Evolutionary conservation across 1,140 invertebrate species (phyloP), one percentile per base, ranked within the genome.

Genomic region (Telenomus remus): DNA sequence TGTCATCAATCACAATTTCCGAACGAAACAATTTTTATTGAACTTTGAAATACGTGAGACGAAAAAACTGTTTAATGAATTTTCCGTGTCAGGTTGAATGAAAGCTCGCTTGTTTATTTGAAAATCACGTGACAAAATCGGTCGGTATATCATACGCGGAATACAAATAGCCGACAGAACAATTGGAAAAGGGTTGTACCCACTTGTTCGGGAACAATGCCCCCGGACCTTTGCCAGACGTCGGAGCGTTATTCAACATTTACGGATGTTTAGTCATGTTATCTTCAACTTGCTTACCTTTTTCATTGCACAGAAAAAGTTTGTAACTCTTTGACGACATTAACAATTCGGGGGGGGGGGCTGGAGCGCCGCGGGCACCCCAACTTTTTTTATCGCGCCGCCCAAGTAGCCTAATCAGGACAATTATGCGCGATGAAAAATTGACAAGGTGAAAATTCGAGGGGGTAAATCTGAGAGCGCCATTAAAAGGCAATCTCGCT

Each of bases 401-500:
- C 12, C 44, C 12, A 27, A 34, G n/a, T 4, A 13, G 27, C 54
- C 57, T 34, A 53, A 46, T 53, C 69, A 47, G 39, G n/a, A 63
- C 59, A 59, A 34, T 53, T 46, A 0, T 27, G 19, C 19, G 19
- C 19, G 19, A 27, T 27, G 19, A 27, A 27, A 27, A 27, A 27
- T 27, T 27, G 19, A 27, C n/a, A n/a, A 39, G 37, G n/a, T 9
- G 37, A 39, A 39, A 35, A 10, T 35, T 10, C 37, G 37, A 3
- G 37, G 19, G 19, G 19, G 6, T 27, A n/a, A n/a, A n/a, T 27
- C 19, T 27, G 19, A 27, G 19, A 27, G 6, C 6, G 51, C 71
- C 71, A 74, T 74, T 74, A 74, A 74, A 74, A 74, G 63, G 63
- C 71, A 74, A 74, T 74, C 64, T 74, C 57, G 65, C 64, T 74